phyloP scores from a whole-genome alignment of 2,113 vertebrate genomes.

The Steatornis caripensis region DNA sequence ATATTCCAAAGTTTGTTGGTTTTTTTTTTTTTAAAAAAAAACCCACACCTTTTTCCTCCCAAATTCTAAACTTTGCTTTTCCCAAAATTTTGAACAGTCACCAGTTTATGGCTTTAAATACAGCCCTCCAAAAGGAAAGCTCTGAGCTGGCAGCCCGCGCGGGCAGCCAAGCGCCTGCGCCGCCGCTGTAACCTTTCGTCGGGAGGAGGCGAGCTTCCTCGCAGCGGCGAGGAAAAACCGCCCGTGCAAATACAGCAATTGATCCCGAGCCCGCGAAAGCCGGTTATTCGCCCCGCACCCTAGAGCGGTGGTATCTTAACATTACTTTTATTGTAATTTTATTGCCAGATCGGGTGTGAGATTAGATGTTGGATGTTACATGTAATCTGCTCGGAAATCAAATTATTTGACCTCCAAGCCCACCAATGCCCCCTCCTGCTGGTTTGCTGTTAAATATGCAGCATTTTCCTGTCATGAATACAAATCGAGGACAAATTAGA shows the following conservation, averaged over 20 bases:
- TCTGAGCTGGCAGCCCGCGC: neutral
- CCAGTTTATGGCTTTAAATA: too few species aligned
- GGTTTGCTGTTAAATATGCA: slow-evolving; percentile 95
- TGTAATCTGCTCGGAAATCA: slow-evolving; percentile 95
- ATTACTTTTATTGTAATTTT: slow-evolving; percentile 73
- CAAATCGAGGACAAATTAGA: slow-evolving; percentile 98
- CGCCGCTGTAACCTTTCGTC: neutral
- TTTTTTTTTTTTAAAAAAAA: neutral
- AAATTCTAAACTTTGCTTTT: too few species aligned
- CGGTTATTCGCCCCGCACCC: slow-evolving; percentile 5
- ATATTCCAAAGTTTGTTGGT: neutral
- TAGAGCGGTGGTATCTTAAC: neutral
- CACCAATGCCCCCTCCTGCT: slow-evolving; percentile 85
- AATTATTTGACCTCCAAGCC: slow-evolving; percentile 94
- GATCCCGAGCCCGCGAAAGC: neutral
- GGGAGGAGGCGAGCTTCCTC: neutral
- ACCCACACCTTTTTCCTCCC: too few species aligned
- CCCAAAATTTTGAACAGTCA: too few species aligned
- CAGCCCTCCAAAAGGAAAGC: neutral
- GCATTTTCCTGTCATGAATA: slow-evolving; percentile 94
- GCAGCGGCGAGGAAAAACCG: neutral
- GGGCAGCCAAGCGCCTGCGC: neutral
- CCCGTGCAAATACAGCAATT: neutral
- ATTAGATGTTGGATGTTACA: slow-evolving; percentile 88
- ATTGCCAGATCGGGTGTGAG: slow-evolving; percentile 77